A percentile compares a stretch with the other conserved stretches of the same genome.
Conservation (phyloP, 2,888 invertebrate species). For the Dynastes hyllus region DNA sequence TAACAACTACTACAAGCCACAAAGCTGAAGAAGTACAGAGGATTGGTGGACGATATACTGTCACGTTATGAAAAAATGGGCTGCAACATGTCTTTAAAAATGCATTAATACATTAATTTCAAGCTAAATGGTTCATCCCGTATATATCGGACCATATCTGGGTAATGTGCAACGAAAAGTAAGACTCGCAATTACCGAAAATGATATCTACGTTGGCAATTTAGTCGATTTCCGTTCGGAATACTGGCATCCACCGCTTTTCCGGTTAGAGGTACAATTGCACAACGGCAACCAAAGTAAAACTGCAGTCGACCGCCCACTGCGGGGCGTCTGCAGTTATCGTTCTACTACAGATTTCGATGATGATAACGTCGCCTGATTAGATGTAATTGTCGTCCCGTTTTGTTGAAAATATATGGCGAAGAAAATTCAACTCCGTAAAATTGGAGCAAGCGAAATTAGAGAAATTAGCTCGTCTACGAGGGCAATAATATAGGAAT, state of each 20-base stretch:
- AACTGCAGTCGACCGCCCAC: conserved; percentile 18
- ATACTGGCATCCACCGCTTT: conserved; percentile 3
- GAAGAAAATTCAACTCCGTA: conserved; percentile 18
- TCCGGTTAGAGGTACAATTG: conserved; percentile 24
- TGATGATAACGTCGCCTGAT: conserved; percentile 32
- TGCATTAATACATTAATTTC: too few relatives aligned
- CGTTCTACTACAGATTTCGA: conserved; percentile 27
- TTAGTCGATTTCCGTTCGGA: conserved; percentile 29
- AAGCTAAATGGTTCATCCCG: too few relatives aligned
- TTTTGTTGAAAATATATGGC: neutral
- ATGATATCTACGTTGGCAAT: conserved; percentile 42
- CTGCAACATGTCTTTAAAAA: too few relatives aligned
- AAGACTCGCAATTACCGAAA: conserved; percentile 39
- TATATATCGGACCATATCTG: too few relatives aligned
- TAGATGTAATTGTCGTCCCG: conserved; percentile 33
- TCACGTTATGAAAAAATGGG: too few relatives aligned
- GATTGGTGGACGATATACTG: too few relatives aligned
- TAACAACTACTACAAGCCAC: too few relatives aligned
- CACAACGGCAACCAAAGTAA: neutral
- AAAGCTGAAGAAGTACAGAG: too few relatives aligned
- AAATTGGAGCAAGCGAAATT: neutral
- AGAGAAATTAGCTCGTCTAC: conserved; percentile 10
- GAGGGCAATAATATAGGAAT: neutral
- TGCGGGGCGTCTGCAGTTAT: conserved; percentile 31
- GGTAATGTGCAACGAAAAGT: neutral